Evolutionary conservation across 1,140 invertebrate species (phyloP).

Genomic region (Potamilus streckersoni): DNA sequence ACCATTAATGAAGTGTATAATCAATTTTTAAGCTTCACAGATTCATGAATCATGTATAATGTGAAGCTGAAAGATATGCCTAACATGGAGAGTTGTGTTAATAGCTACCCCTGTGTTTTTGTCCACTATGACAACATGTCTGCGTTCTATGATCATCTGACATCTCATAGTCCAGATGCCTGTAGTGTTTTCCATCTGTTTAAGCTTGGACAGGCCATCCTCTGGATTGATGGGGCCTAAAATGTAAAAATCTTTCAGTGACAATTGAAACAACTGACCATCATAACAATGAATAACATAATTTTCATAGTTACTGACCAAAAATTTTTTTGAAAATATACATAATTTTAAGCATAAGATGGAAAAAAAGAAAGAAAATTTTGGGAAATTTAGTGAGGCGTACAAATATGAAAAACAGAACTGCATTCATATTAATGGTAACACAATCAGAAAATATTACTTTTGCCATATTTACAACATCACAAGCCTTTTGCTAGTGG

Average conservation of each 20-base stretch:
- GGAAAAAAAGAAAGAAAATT: not conserved
- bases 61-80: too few species aligned
- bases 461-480: too few species aligned
- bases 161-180: conserved; percentile 99
- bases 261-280: too few species aligned
- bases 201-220: conserved; percentile 94
- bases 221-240: conserved; percentile 71
- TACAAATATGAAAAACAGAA: too few species aligned
- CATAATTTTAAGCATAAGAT: not conserved
- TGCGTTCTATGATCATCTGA: conserved; percentile 88
- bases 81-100: not conserved
- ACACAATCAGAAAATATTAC: not conserved
- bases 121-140: conserved; percentile 93
- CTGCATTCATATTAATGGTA: not conserved
- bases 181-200: conserved; percentile 96
- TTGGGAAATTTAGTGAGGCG: too few species aligned
- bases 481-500: too few species aligned
- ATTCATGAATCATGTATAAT: too few species aligned
- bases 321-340: not conserved
- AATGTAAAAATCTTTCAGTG: conserved; percentile 15
- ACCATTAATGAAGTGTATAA: too few species aligned
- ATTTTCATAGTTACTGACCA: too few species aligned
- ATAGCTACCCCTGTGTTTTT: conserved; percentile 91
- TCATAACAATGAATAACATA: too few species aligned
- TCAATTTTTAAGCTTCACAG: too few species aligned